phyloP scores from a whole-genome alignment of 2,113 vertebrate species.

The Amphiprion percula region DNA sequence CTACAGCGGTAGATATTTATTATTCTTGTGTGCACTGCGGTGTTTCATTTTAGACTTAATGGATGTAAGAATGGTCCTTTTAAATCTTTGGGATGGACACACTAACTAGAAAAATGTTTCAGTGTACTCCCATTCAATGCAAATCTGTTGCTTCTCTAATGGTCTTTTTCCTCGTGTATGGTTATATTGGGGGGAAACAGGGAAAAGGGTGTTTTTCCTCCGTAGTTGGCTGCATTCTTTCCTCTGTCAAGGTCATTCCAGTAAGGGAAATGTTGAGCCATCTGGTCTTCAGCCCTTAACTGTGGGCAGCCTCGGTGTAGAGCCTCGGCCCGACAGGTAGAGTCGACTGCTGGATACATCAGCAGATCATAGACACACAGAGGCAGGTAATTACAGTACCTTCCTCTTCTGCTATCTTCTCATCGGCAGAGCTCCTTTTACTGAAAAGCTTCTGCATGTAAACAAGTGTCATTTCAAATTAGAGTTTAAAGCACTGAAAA shows the following conservation, averaged over 20 bases:
- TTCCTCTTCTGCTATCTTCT: constrained; percentile 11
- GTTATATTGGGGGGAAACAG: background rate
- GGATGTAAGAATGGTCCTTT: background rate
- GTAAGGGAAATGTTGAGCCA: constrained; percentile 17
- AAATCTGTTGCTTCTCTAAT: background rate
- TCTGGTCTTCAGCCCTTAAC: constrained; percentile 29
- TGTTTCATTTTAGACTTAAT: accelerated
- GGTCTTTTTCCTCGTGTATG: background rate
- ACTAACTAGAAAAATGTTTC: no score
- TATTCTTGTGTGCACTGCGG: background rate
- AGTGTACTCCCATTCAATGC: background rate
- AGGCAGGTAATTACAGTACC: background rate
- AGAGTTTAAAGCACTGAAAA: background rate
- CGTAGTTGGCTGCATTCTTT: background rate
- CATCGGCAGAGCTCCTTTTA: background rate
- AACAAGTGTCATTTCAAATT: constrained; percentile 14
- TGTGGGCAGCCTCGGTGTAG: constrained; percentile 4
- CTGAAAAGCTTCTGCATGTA: constrained; percentile 1
- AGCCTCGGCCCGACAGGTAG: background rate
- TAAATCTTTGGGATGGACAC: no score
- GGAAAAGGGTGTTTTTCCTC: background rate
- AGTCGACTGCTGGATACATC: constrained; percentile 18
- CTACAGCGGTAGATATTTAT: background rate
- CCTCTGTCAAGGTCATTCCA: constrained; percentile 39
- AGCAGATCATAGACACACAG: constrained; percentile 2